Conservation (phyloP, 2,113 vertebrate species). For the Progne subis region DNA sequence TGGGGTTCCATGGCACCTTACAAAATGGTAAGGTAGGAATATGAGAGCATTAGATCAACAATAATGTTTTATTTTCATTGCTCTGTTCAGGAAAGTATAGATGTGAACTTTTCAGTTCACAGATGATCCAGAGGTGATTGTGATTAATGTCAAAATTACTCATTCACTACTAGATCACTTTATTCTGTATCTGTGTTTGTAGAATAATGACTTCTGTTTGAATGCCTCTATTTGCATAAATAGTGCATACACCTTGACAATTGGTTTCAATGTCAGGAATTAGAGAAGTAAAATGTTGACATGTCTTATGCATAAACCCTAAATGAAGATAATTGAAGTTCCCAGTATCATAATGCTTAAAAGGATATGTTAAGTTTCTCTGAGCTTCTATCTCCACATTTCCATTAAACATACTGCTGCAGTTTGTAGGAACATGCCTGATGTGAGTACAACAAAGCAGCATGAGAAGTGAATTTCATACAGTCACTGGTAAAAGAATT, state of each 20-base stretch:
- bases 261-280: slow-evolving; percentile 51
- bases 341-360: neutral
- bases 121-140: neutral
- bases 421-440: neutral
- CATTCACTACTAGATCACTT: slow-evolving; percentile 37
- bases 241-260: slow-evolving; percentile 34
- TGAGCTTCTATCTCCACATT: neutral
- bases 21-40: neutral
- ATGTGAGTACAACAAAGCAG: neutral
- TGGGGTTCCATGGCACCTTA: neutral
- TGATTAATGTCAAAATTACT: slow-evolving; percentile 47
- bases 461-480: neutral
- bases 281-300: slow-evolving; percentile 29
- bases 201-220: slow-evolving; percentile 29
- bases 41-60: neutral
- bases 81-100: neutral
- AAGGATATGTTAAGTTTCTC: neutral
- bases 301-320: neutral
- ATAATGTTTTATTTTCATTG: neutral
- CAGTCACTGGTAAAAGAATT: neutral
- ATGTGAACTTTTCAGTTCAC: neutral
- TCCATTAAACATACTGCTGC: neutral
- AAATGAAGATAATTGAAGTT: slow-evolving; percentile 46
- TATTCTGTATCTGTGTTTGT: neutral
- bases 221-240: slow-evolving; percentile 53